Evolutionary conservation across 1,140 invertebrate species (phyloP), one percentile per base, ranked within the genome.

Genomic region (Caenorhabditis brenneri): DNA sequence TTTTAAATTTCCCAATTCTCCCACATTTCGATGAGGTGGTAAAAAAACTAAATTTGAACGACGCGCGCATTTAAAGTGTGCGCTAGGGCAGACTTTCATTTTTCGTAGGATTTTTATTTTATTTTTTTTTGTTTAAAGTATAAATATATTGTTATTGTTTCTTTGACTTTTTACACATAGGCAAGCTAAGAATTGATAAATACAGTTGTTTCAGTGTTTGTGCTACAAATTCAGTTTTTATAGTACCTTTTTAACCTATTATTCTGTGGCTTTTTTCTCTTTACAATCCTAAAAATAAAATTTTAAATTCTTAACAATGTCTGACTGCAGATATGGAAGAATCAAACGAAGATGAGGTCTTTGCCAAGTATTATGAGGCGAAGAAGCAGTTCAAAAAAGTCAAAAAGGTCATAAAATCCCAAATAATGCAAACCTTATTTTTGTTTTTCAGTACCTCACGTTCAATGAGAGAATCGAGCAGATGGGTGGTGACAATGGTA

Each of bases 321-420:
- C 12, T 27, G 19, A 36, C 36, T 46, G 27, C 65, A 74, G 36
- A 42, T 3, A 74, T 74, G 65, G 65, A 74, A 6, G 65, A 74
- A 24, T 24, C 12, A 6, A 42, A 74, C 36, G 65, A 74, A 24
- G 36, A 74, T 31, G 65, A 74, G 24, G 4, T 74, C 36, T 74
- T 74, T 74, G 65, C 65, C 22, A 74, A 42, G n/a, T 74, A 74
- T 42, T 74, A 74, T 42, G 65, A 19, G 12, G 65, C 65, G 2
- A 74, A 74, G 42, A 74, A 74, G 5, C 19, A 74, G 22, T 74
- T 74, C 36, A 74, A 74, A 74, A 74, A 74, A 74, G 65, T 42
- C 22, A 74, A 74, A 55, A 55, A 55, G 39, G 39, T 42, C 39
- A 5, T 10, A 9, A 24, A 2, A 4, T 55, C 7, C 27, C 22